Percentiles rank a stretch among this genome's conserved stretches.
Evolutionary conservation across 2,888 invertebrate species (phyloP).

Genomic region (Scaptomyza flava): DNA sequence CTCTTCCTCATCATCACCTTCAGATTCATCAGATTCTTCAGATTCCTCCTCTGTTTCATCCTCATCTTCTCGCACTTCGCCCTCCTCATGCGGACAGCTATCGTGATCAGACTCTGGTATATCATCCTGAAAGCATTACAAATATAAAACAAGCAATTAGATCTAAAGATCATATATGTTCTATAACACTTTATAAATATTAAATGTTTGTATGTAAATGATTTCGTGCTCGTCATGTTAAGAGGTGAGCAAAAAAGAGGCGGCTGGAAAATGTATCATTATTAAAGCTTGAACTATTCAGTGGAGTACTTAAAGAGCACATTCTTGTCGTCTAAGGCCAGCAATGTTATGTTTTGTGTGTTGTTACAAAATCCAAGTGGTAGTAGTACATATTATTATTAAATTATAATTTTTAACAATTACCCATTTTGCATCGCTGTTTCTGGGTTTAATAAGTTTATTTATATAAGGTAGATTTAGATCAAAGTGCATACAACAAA

Average conservation of each 20-base stretch:
- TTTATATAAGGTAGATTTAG: conserved; percentile 13
- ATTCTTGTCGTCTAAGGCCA: conserved; percentile 83
- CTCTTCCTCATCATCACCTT: conserved; percentile 84
- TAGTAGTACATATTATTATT: conserved; percentile 39
- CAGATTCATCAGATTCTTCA: conserved; percentile 84
- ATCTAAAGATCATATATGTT: background rate
- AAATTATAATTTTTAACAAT: conserved; percentile 19
- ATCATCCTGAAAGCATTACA: conserved; percentile 79
- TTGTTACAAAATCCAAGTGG: conserved; percentile 53
- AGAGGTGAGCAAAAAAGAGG: conserved; percentile 33
- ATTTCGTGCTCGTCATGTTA: conserved; percentile 41
- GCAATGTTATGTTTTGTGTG: conserved; percentile 70
- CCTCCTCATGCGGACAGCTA: conserved; percentile 83
- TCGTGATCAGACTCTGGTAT: conserved; percentile 84
- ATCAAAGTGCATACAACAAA: conserved; percentile 31
- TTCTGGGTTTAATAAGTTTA: conserved; percentile 16
- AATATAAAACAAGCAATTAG: conserved; percentile 5
- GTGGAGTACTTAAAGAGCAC: conserved; percentile 58
- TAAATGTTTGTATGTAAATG: conserved; percentile 17
- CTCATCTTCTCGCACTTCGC: conserved; percentile 82
- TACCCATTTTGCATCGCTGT: conserved; percentile 23
- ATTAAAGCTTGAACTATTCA: conserved; percentile 43
- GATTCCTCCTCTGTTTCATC: conserved; percentile 83
- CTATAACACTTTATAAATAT: background rate
- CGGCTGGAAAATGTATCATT: conserved; percentile 39